Evolutionary conservation across 2,797 vertebrate genomes (phyloP).

Genomic region (Lagocephalus sceleratus): DNA sequence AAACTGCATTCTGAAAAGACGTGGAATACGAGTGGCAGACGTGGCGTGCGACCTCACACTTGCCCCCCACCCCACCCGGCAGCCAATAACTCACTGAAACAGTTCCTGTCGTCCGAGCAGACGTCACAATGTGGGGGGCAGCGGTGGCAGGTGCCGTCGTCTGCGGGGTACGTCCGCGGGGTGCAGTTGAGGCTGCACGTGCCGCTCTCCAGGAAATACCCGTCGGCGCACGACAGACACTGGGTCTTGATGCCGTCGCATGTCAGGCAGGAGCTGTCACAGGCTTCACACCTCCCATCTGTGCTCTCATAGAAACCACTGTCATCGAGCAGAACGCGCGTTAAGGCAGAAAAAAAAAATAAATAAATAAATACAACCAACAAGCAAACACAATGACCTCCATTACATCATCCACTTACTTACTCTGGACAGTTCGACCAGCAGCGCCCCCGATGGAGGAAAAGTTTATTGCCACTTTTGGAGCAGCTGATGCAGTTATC

Average conservation of each 20-base stretch:
- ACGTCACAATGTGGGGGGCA: conserved; percentile 76
- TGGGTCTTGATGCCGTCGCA: conserved; percentile 73
- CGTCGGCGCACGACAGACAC: conserved; percentile 75
- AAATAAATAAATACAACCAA: too few relatives aligned
- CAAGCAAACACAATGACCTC: background rate
- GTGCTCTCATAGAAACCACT: conserved; percentile 76
- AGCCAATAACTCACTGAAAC: conserved; percentile 68
- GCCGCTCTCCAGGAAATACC: conserved; percentile 70
- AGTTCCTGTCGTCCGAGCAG: conserved; percentile 70
- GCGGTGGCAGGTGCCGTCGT: conserved; percentile 73
- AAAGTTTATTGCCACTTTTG: conserved; percentile 63
- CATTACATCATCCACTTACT: conserved; percentile 32
- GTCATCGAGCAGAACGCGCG: conserved; percentile 9
- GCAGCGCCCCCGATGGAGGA: conserved; percentile 76
- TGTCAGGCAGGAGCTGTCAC: conserved; percentile 73
- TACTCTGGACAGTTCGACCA: conserved; percentile 82
- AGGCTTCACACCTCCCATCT: conserved; percentile 67
- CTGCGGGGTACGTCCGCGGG: conserved; percentile 64
- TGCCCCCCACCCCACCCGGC: background rate
- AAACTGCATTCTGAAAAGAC: conserved; percentile 76
- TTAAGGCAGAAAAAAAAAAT: background rate
- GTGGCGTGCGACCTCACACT: background rate
- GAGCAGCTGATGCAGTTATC: conserved; percentile 77
- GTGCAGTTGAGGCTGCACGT: conserved; percentile 74
- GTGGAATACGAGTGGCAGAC: background rate